phyloP scores from a whole-genome alignment of 2,888 invertebrate genomes.

The Nephrotoma flavescens region DNA sequence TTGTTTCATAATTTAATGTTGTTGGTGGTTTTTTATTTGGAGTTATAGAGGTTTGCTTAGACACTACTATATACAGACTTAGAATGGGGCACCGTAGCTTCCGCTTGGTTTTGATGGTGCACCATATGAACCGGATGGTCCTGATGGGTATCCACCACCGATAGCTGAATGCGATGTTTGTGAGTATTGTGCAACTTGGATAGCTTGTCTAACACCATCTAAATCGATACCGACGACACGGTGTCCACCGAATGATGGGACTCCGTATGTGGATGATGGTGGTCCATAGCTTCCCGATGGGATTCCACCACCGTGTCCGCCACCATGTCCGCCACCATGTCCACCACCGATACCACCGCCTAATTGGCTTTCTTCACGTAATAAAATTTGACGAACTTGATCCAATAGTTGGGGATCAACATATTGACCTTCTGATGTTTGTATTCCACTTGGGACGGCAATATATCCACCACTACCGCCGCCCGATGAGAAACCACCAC shows the following conservation, averaged over 20 bases:
- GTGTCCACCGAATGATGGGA: slow-evolving; percentile 33
- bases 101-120: slow-evolving; percentile 47
- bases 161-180: slow-evolving; percentile 43
- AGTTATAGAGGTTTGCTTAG: background rate
- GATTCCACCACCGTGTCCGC: slow-evolving; percentile 33
- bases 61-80: background rate
- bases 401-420: slow-evolving; percentile 68
- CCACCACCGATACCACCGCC: slow-evolving; percentile 34
- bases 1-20: background rate
- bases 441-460: slow-evolving; percentile 61
- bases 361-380: slow-evolving; percentile 60
- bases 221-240: slow-evolving; percentile 73
- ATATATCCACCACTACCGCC: slow-evolving; percentile 57
- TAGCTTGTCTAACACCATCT: slow-evolving; percentile 72
- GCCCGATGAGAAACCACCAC: slow-evolving; percentile 30
- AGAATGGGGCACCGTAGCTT: slow-evolving; percentile 44
- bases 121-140: slow-evolving; percentile 39
- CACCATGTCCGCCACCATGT: slow-evolving; percentile 37
- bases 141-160: slow-evolving; percentile 25
- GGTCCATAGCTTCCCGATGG: slow-evolving; percentile 52
- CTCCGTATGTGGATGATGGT: slow-evolving; percentile 53
- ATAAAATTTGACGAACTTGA: slow-evolving; percentile 70
- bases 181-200: slow-evolving; percentile 75
- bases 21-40: background rate
- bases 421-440: slow-evolving; percentile 69